Percentiles rank a stretch among this genome's conserved stretches.
Evolutionary conservation across 2,113 vertebrate species (phyloP).

Genomic region (Xenopus laevis): DNA sequence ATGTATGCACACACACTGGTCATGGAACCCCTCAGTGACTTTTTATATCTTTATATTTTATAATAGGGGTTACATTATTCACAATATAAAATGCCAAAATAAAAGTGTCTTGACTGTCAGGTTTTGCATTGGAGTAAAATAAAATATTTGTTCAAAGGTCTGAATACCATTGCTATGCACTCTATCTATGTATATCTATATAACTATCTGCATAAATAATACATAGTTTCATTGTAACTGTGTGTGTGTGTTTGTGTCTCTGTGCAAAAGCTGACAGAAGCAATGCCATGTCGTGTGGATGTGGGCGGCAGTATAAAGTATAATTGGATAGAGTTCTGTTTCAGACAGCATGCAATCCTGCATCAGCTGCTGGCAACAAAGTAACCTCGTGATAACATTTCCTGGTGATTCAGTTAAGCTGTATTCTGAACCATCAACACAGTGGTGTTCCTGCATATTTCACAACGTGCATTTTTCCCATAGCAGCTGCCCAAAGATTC

Average conservation of each 20-base stretch:
- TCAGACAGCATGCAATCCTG: not conserved
- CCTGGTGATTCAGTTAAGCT: constrained; percentile 15
- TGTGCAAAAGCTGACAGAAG: not conserved
- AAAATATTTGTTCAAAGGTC: no score
- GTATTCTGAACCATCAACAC: constrained; percentile 18
- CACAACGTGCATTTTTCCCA: constrained; percentile 25
- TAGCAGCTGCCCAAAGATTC: constrained; percentile 38
- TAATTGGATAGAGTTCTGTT: not conserved
- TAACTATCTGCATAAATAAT: no score
- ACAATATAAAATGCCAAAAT: no score
- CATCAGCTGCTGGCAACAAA: constrained; percentile 17
- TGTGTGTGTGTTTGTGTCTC: not conserved
- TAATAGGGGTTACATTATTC: no score
- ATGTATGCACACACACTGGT: no score
- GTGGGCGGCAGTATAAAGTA: not conserved
- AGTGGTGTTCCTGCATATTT: constrained; percentile 11
- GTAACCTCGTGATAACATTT: constrained; percentile 27
- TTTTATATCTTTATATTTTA: no score
- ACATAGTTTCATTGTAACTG: not conserved
- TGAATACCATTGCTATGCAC: no score
- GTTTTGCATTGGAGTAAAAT: no score
- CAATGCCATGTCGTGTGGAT: not conserved
- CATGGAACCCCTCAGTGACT: no score
- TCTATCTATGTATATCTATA: no score
- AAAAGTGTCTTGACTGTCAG: no score